Evolutionary conservation across 37 sponge, comb jelly and placozoan species (phyloP).

Genomic region (Beroe forskalii): DNA sequence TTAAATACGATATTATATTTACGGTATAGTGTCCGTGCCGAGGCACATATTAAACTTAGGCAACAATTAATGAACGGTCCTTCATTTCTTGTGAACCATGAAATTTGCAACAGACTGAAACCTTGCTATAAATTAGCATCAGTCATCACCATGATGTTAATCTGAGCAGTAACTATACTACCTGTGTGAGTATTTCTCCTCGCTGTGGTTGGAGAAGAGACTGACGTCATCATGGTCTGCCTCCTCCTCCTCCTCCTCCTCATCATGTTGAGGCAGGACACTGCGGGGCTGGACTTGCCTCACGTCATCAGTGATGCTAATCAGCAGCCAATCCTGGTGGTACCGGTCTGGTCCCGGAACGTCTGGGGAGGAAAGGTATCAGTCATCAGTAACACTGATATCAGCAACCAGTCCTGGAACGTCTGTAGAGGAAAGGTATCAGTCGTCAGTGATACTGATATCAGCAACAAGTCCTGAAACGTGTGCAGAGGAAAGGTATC

Average conservation of each 20-base stretch:
- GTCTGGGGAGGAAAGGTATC: not conserved
- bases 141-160: too few relatives aligned
- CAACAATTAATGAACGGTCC: too few relatives aligned
- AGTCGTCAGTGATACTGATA: not conserved
- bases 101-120: too few relatives aligned
- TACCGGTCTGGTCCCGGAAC: conserved; percentile 40
- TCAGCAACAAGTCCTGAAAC: conserved; percentile 7
- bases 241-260: not conserved
- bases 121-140: too few relatives aligned
- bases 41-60: too few relatives aligned
- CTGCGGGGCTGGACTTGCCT: not conserved
- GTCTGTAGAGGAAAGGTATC: too few relatives aligned
- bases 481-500: not conserved
- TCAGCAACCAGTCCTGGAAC: too few relatives aligned
- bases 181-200: conserved; percentile 42
- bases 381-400: not conserved
- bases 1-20: too few relatives aligned
- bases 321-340: conserved; percentile 38
- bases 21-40: too few relatives aligned
- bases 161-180: too few relatives aligned
- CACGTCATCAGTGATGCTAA: not conserved
- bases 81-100: too few relatives aligned
- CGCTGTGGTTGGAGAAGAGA: conserved; percentile 56
- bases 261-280: not conserved
- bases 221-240: not conserved